Base-by-base conservation (phyloP, 2,888 invertebrate species). In the Gisinianus flammeolus region DNA sequence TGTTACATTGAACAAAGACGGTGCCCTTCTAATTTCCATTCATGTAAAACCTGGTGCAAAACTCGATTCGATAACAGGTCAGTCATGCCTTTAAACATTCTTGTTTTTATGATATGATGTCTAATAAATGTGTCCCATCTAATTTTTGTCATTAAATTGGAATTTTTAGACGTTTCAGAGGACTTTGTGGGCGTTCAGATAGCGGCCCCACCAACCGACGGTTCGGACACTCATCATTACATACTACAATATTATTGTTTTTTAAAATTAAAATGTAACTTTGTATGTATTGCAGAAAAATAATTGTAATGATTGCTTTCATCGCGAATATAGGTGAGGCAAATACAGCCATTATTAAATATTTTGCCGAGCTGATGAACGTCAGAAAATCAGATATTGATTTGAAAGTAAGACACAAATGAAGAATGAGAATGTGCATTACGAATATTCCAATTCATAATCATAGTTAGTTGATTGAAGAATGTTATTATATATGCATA, bases 291-390 rank as follows among this genome's bases (percentile, higher is more conserved):
- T n/a, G n/a, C n/a, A n/a, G n/a, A n/a, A n/a, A n/a, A n/a, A n/a
- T n/a, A n/a, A n/a, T n/a, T n/a, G n/a, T n/a, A n/a, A n/a, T n/a
- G n/a, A n/a, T n/a, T n/a, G 56, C 56, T 5, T 4, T n/a, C 4
- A 4, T 4, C 19, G 16, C 22, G 19, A 4, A 56, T 56, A 4
- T 5, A 12, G 22, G 16, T 10, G 93, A 93, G 87, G 94, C 94
- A 16, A 94, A 94, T 85, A 89, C 91, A 54, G 94, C 93, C 86
- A 88, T 94, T 10, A 88, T 94, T 0, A 92, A 92, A 86, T 94
- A 90, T 85, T 87, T 94, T 70, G 89, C 93, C 0, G 89, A 90
- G 81, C 87, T 93, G n/a, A 86, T 94, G 52, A 91, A 90, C 16
- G 85, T 93, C 1, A 89, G 91, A 79, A 93, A 93, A 87, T 91